phyloP scores from a whole-genome alignment of 2,888 invertebrate species.

The Rambutsinella grinnellia region DNA sequence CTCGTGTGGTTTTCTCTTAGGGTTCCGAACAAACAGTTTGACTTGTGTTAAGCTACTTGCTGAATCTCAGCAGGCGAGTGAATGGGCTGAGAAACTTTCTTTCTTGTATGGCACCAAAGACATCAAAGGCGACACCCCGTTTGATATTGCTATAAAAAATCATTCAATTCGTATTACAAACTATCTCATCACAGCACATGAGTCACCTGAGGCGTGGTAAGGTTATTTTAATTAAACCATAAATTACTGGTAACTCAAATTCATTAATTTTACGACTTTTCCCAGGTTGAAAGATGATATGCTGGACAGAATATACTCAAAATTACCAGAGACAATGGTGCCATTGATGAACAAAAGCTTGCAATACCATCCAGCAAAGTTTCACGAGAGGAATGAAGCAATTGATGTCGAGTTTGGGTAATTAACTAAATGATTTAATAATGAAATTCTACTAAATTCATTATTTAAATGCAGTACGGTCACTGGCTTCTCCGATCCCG shows the following conservation, averaged over 20 bases:
- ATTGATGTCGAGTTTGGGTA: conserved; percentile 56
- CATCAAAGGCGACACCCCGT: conserved; percentile 46
- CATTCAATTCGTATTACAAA: conserved; percentile 45
- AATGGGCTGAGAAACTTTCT: conserved; percentile 41
- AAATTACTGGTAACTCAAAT: background rate
- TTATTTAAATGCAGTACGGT: conserved; percentile 36
- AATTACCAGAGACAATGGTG: conserved; percentile 55
- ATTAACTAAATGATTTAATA: background rate
- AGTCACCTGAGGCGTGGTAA: conserved; percentile 49
- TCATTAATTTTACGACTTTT: background rate
- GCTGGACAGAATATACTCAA: conserved; percentile 44
- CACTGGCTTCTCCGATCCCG: conserved; percentile 45
- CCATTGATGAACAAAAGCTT: conserved; percentile 56
- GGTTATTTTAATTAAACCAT: background rate
- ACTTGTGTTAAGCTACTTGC: conserved; percentile 48
- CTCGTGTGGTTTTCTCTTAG: conserved; percentile 36
- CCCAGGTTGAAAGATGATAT: conserved; percentile 51
- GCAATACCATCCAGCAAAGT: conserved; percentile 51
- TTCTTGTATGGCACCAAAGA: conserved; percentile 43
- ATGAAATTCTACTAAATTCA: background rate
- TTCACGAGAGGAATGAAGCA: conserved; percentile 56
- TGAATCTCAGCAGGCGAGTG: conserved; percentile 44
- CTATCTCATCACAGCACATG: conserved; percentile 45
- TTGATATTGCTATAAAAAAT: conserved; percentile 49
- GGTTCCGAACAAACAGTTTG: conserved; percentile 52